Percentiles rank a stretch among this genome's conserved stretches.
phyloP scores from a whole-genome alignment of 2,888 invertebrate genomes.

The Crematogaster levior region DNA sequence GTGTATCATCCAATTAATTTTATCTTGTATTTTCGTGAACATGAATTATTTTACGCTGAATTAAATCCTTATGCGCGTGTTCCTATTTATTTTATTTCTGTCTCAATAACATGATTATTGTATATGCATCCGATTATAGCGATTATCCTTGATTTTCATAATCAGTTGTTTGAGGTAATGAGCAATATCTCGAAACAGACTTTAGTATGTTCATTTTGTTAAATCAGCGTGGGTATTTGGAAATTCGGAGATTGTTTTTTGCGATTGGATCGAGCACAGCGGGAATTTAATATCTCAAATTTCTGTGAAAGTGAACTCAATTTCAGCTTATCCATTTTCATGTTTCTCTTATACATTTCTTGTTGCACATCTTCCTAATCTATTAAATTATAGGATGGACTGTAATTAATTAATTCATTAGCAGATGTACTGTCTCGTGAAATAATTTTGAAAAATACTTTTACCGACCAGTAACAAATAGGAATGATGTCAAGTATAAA shows the following conservation, averaged over 20 bases:
- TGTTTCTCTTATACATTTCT: background rate
- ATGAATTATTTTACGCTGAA: background rate
- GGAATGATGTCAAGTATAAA: background rate
- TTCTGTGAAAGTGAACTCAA: background rate
- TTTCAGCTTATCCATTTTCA: background rate
- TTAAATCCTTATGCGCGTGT: background rate
- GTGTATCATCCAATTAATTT: background rate
- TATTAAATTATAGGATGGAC: background rate
- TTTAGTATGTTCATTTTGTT: background rate
- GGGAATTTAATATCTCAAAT: conserved; percentile 42
- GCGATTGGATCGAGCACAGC: conserved; percentile 25
- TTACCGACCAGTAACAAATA: background rate
- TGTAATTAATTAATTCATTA: background rate
- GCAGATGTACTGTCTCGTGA: background rate
- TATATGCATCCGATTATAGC: background rate
- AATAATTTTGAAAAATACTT: background rate
- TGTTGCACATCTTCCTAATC: background rate
- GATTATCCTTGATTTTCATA: background rate
- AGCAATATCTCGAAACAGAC: background rate
- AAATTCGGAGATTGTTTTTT: conserved; percentile 44
- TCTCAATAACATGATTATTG: too few relatives aligned
- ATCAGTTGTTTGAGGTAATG: conserved; percentile 13
- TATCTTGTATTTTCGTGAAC: background rate
- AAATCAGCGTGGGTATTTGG: conserved; percentile 15
- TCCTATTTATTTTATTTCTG: background rate